Base-by-base conservation (phyloP, 92 coral and sea anemone genomes). In the Bergia puertoricense region DNA sequence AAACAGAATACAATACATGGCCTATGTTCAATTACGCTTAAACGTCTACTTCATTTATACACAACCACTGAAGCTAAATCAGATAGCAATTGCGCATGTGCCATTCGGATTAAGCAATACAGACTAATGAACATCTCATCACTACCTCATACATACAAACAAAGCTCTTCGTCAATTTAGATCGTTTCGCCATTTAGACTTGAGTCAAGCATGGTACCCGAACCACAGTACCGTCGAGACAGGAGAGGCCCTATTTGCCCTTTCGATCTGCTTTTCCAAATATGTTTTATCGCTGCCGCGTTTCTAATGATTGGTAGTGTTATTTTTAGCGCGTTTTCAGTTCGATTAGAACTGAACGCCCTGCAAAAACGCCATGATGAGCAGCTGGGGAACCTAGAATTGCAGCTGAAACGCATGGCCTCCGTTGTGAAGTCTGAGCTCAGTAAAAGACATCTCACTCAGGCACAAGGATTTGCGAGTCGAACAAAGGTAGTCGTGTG, bases 221-320 rank as follows among this genome's bases (percentile, higher is more conserved):
- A 62, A 62, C 37, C 23, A 5, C 85, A 18, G 62, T 37, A 8
- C 73, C 14, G 76, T 1, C 39, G 18, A 18, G 41, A 9, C 3
- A 30, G 6, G 39, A 41, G 39, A 20, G 22, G 56, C 5, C 75
- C 20, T 1, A 36, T 42, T 22, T 22, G 75, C 57, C 50, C 43
- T 20, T 82, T 18, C 62, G 86, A 67, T 62, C 56, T 36, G 36
- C 76, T 82, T 40, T 16, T 82, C 10, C 86, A 82, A 66, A 57
- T 43, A 43, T 82, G 86, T 41, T 71, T 82, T 46, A 4, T 82
- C 62, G n/a, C 41, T 82, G 50, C 75, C 51, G 48, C 76, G 56
- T 56, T 82, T 11, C 86, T 82, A 59, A 2, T 82, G 76, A 82
- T 82, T 67, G 86, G 86, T 57, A 82, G 86, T 46, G 62, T 82